These are phyloP conservation scores for Agriopis leucophaearia DNA, from an alignment of 2,888 invertebrate species.

Conservation along the genomic window DNA sequence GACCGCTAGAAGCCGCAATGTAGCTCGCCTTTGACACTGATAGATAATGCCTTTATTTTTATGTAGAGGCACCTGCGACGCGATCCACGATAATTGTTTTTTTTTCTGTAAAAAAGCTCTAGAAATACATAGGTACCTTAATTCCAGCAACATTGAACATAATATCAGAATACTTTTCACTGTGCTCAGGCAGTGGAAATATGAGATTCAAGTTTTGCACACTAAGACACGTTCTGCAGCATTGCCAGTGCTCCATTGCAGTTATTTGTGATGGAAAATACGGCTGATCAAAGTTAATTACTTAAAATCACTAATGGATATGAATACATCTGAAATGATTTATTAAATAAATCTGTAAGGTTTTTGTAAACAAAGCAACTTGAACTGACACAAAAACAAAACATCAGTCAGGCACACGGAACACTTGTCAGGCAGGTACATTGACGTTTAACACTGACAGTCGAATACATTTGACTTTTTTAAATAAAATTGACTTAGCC, in stretches of 20 bases:
- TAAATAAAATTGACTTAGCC: too few species aligned
- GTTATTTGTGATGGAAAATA: not conserved
- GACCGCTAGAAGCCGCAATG: too few species aligned
- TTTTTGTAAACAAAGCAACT: not conserved
- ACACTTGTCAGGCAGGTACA: too few species aligned
- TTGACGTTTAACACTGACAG: too few species aligned
- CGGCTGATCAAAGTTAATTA: not conserved
- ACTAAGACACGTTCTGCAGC: conserved; percentile 70
- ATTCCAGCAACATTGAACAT: conserved; percentile 64
- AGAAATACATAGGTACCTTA: conserved; percentile 59
- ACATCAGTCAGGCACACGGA: too few species aligned
- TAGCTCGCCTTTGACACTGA: too few species aligned
- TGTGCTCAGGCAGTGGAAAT: conserved; percentile 59
- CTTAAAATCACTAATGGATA: not conserved
- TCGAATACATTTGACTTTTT: too few species aligned
- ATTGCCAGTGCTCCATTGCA: conserved; percentile 61
- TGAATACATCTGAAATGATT: too few species aligned
- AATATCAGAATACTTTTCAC: conserved; percentile 66
- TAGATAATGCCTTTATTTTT: not conserved
- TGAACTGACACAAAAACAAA: not conserved
- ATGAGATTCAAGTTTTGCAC: conserved; percentile 63
- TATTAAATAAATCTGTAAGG: too few species aligned
- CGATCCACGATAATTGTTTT: not conserved
- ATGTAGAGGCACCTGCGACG: not conserved
- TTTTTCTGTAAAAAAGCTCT: not conserved